Evolutionary conservation across 2,113 vertebrate genomes (phyloP), one percentile per base, ranked within the genome.

Genomic region (Vulpes vulpes): DNA sequence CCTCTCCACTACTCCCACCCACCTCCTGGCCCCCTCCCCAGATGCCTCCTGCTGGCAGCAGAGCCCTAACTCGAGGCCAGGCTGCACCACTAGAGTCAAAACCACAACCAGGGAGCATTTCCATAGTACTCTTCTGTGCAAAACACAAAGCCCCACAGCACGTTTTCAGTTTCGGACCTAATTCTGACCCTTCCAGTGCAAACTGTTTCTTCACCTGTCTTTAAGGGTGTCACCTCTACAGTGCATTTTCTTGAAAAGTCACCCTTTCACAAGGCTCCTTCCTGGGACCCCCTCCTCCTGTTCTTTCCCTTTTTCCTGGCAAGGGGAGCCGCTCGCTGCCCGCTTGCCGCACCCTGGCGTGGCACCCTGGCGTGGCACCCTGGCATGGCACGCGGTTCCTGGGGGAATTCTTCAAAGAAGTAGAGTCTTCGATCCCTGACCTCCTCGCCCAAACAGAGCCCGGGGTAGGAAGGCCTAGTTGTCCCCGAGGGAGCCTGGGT

Each of bases 391-490:
- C 9, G 3, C 3, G 17, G 82, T 89, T 94, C 91, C 93, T 71
- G 78, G 90, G 82, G 71, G 74, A 76, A 73, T 90, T 91, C 69
- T 87, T 76, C 87, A 94, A 86, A 97, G 95, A 62, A 74, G 64
- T 62, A 49, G 59, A 85, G 49, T 62, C 90, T 83, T 51, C 30
- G 83, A 95, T 76, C 94, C 53, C 27, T 1, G 30, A 90, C 74
- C 89, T 64, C 7, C 62, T n/a, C 78, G 11, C 80, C 89, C 55
- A 88, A 22, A 64, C 57, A 80, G 32, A 90, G 71, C 89, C 53
- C 16, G 17, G 0, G 15, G 60, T 94, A 94, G 88, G 96, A 87
- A 96, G 89, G 57, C 89, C 60, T 51, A 10, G 53, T 11, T 76
- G 88, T 43, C 9, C 82, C 93, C 3, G 8, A 80, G 60, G 1